phyloP scores from a whole-genome alignment of 2,888 invertebrate species.

The Bombylius discolor region DNA sequence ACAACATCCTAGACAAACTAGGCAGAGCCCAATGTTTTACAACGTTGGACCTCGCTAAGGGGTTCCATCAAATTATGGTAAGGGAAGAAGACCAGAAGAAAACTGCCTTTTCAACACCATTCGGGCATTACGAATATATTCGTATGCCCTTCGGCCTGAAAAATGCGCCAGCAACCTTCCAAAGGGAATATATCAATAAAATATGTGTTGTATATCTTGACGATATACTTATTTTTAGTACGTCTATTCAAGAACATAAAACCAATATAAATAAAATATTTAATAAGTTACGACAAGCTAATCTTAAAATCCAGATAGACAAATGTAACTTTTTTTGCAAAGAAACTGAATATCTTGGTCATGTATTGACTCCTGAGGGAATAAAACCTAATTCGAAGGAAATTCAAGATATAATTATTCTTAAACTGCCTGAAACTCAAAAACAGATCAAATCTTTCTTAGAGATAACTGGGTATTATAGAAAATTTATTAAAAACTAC shows the following conservation, averaged over 20 bases:
- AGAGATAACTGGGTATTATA: not conserved
- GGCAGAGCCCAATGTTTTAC: too few relatives aligned
- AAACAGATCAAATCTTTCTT: not conserved
- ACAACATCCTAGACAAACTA: too few relatives aligned
- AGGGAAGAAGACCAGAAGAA: too few relatives aligned
- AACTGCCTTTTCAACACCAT: slow-evolving; percentile 21
- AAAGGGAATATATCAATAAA: slow-evolving; percentile 10
- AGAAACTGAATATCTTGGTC: not conserved
- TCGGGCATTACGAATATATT: slow-evolving; percentile 22
- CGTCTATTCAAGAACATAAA: slow-evolving; percentile 17
- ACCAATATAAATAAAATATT: not conserved
- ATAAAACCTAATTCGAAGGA: not conserved
- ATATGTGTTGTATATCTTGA: slow-evolving; percentile 20
- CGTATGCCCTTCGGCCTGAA: slow-evolving; percentile 24
- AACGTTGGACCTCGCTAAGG: too few relatives aligned
- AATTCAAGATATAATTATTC: not conserved
- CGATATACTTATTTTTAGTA: slow-evolving; percentile 17
- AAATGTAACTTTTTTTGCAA: not conserved
- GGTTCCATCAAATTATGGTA: too few relatives aligned
- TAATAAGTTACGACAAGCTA: not conserved
- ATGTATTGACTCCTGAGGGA: not conserved
- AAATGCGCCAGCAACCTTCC: slow-evolving; percentile 25
- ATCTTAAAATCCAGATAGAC: not conserved
- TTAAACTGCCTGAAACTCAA: not conserved
- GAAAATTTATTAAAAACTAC: not conserved